Conservation (phyloP, 2,888 invertebrate species). For the Nycteola revayana region DNA sequence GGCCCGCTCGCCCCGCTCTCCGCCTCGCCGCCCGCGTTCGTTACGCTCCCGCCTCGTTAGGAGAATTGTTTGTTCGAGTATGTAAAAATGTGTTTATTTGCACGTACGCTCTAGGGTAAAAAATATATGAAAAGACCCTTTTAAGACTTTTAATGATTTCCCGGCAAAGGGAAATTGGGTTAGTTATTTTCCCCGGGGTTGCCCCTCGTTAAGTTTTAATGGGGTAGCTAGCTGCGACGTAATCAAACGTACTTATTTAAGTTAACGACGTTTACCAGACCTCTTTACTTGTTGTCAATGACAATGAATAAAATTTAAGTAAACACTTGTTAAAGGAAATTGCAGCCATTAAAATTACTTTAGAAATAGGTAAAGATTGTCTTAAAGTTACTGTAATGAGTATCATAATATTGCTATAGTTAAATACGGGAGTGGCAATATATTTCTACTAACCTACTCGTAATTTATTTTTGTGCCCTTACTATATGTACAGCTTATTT, state of each 20-base stretch:
- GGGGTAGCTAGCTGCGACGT: conserved; percentile 80
- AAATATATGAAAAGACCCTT: conserved; percentile 82
- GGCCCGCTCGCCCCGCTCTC: conserved; percentile 34
- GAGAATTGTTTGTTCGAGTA: conserved; percentile 82
- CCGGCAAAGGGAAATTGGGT: conserved; percentile 82
- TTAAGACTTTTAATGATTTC: conserved; percentile 83
- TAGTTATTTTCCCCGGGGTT: conserved; percentile 81
- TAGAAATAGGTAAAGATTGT: too few relatives aligned
- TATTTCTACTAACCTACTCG: too few relatives aligned
- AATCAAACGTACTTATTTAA: conserved; percentile 81
- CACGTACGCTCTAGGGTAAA: conserved; percentile 79
- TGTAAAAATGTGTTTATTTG: conserved; percentile 83
- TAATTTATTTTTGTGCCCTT: too few relatives aligned
- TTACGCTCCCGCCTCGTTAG: conserved; percentile 78
- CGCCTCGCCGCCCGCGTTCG: conserved; percentile 54
- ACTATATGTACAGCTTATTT: conserved; percentile 20
- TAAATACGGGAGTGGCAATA: too few relatives aligned
- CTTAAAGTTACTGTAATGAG: too few relatives aligned
- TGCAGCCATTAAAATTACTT: too few relatives aligned
- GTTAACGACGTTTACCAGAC: conserved; percentile 75
- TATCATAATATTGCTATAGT: too few relatives aligned
- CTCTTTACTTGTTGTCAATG: conserved; percentile 71
- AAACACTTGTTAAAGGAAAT: too few relatives aligned
- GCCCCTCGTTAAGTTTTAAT: conserved; percentile 82
- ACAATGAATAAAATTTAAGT: conserved; percentile 53